Conservation (phyloP, 2,113 vertebrate species). For the Apteryx owenii region DNA sequence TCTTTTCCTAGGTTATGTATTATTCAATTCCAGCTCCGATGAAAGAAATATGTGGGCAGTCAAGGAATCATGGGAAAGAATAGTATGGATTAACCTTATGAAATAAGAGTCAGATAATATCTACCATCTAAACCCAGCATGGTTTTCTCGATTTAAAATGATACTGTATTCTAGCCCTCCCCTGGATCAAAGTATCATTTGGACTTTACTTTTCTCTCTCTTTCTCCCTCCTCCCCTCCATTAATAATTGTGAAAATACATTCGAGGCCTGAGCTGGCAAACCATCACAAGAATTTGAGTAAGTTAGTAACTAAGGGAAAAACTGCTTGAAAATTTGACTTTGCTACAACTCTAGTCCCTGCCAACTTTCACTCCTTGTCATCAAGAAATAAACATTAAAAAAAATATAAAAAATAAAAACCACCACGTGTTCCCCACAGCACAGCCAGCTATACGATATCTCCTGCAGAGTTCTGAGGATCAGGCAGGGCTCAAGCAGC, state of each 20-base stretch:
- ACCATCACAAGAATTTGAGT: not conserved
- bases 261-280: not conserved
- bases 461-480: conserved; percentile 15
- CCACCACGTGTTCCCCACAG: not conserved
- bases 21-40: conserved; percentile 40
- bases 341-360: not conserved
- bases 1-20: conserved; percentile 8
- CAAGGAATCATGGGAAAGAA: not conserved
- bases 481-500: not conserved
- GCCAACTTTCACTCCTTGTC: not conserved
- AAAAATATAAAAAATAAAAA: not conserved
- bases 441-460: not conserved
- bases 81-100: conserved; percentile 14
- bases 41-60: conserved; percentile 21
- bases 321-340: not conserved
- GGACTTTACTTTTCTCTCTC: not conserved
- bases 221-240: not conserved
- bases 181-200: not conserved
- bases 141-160: not conserved
- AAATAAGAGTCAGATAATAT: not conserved
- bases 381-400: not conserved
- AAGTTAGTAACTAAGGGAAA: not conserved
- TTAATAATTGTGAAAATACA: not conserved
- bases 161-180: not conserved
- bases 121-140: not conserved